Base-by-base conservation (phyloP, 2,113 vertebrate species). In the Circaetus gallicus region DNA sequence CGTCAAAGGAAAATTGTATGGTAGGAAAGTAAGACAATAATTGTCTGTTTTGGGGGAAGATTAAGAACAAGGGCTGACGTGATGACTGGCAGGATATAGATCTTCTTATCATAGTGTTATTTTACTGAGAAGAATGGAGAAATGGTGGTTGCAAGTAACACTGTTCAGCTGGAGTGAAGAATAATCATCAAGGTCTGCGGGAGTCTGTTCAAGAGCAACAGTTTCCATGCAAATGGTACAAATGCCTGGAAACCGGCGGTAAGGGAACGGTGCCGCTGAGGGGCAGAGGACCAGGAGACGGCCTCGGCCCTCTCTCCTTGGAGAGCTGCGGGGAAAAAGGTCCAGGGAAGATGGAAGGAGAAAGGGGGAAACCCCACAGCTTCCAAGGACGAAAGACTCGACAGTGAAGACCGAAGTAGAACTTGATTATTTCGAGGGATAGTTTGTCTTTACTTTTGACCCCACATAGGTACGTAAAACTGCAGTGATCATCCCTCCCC, bases 31-130 rank as follows among this genome's bases (percentile, higher is more conserved):
- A 55, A 91, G 89, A 7, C 53, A 82, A 53, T 62, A 69, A n/a
- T 7, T 85, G 78, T 58, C 69, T 97, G 73, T 11, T 95, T 93
- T 45, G 70, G 73, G 85, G 87, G 58, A 92, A 91, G 86, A 62
- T 55, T 10, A 63, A 89, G 81, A 91, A n/a, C 52, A 74, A 62
- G 86, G 34, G 49, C 50, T 93, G 86, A 52, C 8, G 22, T 16
- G 86, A 16, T 53, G 91, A 52, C 73, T 85, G 91, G 66, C 89
- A 89, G 91, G 32, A 89, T 42, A 19, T 73, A 93, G 80, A 63
- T 58, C 47, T 69, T 18, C 79, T 83, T 56, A 12, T 49, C 19
- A 40, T 7, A 8, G 34, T 0, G 49, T 38, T 87, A 43, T 74
- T 91, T 53, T 40, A 90, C 81, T 3, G 22, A 82, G 65, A 42